Evolutionary conservation across 1,140 invertebrate genomes (phyloP), one percentile per base, ranked within the genome.

Genomic region (Akabosia matsudoensis): DNA sequence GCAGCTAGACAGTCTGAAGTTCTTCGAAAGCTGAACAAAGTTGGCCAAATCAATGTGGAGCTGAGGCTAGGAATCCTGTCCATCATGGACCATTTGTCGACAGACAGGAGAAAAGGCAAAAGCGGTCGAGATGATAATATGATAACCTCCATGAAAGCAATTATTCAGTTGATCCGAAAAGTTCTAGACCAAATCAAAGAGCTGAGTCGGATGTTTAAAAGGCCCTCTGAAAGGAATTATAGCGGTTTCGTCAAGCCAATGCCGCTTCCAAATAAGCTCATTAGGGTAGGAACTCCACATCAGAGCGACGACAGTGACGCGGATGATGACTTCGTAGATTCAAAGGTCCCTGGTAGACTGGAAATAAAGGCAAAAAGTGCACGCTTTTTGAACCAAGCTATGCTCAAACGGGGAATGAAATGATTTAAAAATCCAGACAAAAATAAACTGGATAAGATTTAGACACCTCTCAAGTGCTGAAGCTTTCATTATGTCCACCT

Each of bases 281-380:
- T 79, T 61, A 33, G 78, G 7, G 80, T 81, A 0, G 80, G 80
- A 37, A 79, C 73, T n/a, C 77, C 77, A 7, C 52, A 75, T 14
- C 34, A 34, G n/a, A 34, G 56, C 0, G 76, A 74, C 1, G 78
- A 76, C 4, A 73, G 54, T 7, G 77, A 80, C 45, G 54, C 16
- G 64, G 80, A 81, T 45, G 80, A 76, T 30, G 76, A 77, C 14
- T 72, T 79, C n/a, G 30, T 33, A 3, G 80, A 81, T 31, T 71
- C 74, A 7, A 79, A 79, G 70, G 77, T 81, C 30, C 77, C 80
- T 4, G 64, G 67, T 14, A 4, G 80, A 37, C 0, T 22, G 2
- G 80, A 81, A 18, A 79, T 81, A 24, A 81, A 81, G 45, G 74
- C 78, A 1, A 74, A 74, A 73, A 79, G 76, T 64, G 33, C 37